Percentiles rank a stretch among this genome's conserved stretches.
Evolutionary conservation across 2,797 vertebrate species (phyloP).

Genomic region (Takifugu rubripes): DNA sequence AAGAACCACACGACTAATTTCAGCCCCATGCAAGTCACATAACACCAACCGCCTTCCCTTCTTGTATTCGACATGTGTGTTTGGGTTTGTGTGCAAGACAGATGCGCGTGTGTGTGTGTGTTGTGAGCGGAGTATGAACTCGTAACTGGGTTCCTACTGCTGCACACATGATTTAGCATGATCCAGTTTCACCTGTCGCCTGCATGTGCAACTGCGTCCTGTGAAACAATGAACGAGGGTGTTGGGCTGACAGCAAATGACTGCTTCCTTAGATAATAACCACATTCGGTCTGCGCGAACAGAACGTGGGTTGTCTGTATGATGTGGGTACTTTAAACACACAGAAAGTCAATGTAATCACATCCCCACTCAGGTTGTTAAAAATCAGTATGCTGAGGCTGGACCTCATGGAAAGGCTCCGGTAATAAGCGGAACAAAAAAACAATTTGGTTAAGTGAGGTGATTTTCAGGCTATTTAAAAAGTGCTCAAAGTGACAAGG

Average conservation of each 20-base stretch:
- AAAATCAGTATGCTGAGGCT: too few species aligned
- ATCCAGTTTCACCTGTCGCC: not conserved
- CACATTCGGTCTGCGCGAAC: constrained; percentile 2
- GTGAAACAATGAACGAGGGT: constrained; percentile 1
- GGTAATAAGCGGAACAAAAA: not conserved
- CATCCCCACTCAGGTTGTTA: not conserved
- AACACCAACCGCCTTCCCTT: constrained; percentile 7
- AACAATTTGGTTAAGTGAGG: not conserved
- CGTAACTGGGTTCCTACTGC: constrained; percentile 2
- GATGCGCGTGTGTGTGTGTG: not conserved
- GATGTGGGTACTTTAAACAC: not conserved
- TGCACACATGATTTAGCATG: constrained; percentile 17
- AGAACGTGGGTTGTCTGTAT: not conserved
- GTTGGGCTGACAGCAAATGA: constrained; percentile 3
- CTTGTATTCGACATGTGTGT: not conserved
- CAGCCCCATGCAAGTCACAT: constrained; percentile 43
- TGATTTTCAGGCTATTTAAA: too few species aligned
- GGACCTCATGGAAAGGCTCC: too few species aligned
- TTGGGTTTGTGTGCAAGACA: not conserved
- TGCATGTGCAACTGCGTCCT: constrained; percentile 12
- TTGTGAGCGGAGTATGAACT: not conserved
- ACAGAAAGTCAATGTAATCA: not conserved
- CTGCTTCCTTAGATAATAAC: constrained; percentile 13
- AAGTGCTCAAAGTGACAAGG: too few species aligned
- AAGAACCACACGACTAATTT: constrained; percentile 51